Conservation (phyloP, 1,140 invertebrate genomes). For the Ostrea denselamellosa region DNA sequence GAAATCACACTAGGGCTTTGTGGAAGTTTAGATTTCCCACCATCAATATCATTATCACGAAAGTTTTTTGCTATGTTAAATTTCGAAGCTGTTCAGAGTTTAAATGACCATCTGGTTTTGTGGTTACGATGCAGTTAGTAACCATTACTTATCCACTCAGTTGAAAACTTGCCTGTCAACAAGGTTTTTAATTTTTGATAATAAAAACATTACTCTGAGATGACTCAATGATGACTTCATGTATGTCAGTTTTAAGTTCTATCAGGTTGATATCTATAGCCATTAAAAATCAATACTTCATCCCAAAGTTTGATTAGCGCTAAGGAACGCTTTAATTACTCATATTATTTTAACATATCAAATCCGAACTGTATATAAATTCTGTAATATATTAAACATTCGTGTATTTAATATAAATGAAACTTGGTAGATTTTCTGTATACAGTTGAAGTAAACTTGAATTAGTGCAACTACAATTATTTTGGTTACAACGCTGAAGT, state of each 20-base stretch:
- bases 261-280: too few relatives aligned
- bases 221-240: constrained; percentile 34
- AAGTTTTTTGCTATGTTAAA: neutral
- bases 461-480: too few relatives aligned
- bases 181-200: constrained; percentile 31
- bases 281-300: too few relatives aligned
- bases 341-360: too few relatives aligned
- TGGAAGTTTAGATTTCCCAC: constrained; percentile 32
- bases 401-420: too few relatives aligned
- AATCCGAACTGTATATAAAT: too few relatives aligned
- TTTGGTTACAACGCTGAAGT: too few relatives aligned
- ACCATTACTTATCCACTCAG: neutral
- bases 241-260: neutral
- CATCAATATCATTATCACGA: constrained; percentile 24
- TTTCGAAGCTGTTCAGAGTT: neutral
- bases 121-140: neutral
- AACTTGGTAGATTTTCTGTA: too few relatives aligned
- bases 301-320: too few relatives aligned
- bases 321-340: too few relatives aligned
- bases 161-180: constrained; percentile 1
- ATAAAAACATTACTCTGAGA: neutral
- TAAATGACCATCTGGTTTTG: constrained; percentile 24
- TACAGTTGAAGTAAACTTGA: too few relatives aligned
- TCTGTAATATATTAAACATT: too few relatives aligned
- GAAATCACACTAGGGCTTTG: constrained; percentile 39